Conservation (phyloP, 2,888 invertebrate species). For the Pasiphila rectangulata region DNA sequence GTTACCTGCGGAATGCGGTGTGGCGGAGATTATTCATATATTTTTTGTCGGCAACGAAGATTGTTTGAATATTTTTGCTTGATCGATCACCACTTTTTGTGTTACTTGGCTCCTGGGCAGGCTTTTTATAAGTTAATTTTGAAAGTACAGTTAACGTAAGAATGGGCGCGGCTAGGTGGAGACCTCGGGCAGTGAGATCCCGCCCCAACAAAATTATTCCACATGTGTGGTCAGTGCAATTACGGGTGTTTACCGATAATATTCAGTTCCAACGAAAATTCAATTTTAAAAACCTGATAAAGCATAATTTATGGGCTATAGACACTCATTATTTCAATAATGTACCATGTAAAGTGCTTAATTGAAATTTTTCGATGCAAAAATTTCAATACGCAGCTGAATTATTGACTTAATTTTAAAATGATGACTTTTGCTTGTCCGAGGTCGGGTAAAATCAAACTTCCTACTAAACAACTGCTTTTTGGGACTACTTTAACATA, state of each 20-base stretch:
- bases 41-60: not conserved
- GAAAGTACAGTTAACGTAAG: slow-evolving; percentile 28
- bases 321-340: slow-evolving; percentile 14
- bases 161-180: slow-evolving; percentile 49
- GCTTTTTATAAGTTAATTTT: slow-evolving; percentile 29
- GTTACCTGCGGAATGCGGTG: not conserved
- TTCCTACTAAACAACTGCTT: too few relatives aligned
- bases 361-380: slow-evolving; percentile 9
- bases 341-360: slow-evolving; percentile 1
- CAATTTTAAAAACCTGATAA: slow-evolving; percentile 13
- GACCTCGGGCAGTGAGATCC: slow-evolving; percentile 48
- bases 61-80: slow-evolving; percentile 11
- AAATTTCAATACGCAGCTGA: not conserved
- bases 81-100: slow-evolving; percentile 9
- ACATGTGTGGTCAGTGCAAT: slow-evolving; percentile 60
- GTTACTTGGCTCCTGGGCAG: slow-evolving; percentile 14
- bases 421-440: too few relatives aligned
- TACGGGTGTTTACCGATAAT: slow-evolving; percentile 34
- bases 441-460: too few relatives aligned
- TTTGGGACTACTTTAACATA: too few relatives aligned
- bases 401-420: too few relatives aligned
- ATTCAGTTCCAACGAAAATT: slow-evolving; percentile 21
- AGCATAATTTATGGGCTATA: slow-evolving; percentile 6
- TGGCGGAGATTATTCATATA: not conserved
- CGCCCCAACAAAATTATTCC: slow-evolving; percentile 51